Evolutionary conservation across 37 sponge, comb jelly and placozoan species (phyloP).

Genomic region (Hexactinellida sp.): DNA sequence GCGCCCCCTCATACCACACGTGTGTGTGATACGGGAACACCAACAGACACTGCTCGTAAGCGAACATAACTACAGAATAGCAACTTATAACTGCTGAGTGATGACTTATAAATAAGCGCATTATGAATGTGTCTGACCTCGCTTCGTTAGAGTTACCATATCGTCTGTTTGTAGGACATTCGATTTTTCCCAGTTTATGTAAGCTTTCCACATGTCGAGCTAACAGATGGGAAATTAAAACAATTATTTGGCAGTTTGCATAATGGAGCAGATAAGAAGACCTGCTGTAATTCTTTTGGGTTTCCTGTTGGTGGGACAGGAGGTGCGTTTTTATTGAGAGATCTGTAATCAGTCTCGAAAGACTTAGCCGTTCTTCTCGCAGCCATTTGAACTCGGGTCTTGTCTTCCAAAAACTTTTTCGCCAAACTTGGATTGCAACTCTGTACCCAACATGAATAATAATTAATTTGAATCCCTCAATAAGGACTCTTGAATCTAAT

Average conservation of each 20-base stretch:
- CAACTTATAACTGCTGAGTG: neutral
- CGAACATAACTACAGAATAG: conserved; percentile 54
- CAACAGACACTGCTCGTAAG: conserved; percentile 77
- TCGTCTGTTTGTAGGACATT: conserved; percentile 80
- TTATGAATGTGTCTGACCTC: conserved; percentile 35
- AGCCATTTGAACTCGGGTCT: conserved; percentile 39
- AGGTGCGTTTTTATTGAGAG: conserved; percentile 42
- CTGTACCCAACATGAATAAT: conserved; percentile 42
- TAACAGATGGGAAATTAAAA: neutral
- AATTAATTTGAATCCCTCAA: neutral
- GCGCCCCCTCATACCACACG: conserved; percentile 84
- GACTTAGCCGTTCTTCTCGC: conserved; percentile 60
- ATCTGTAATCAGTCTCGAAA: conserved; percentile 50
- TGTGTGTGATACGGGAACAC: conserved; percentile 73
- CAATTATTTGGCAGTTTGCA: neutral
- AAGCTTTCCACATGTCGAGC: conserved; percentile 68
- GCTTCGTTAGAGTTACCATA: conserved; percentile 41
- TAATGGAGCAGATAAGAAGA: conserved; percentile 3
- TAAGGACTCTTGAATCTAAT: conserved; percentile 12
- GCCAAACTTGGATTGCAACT: conserved; percentile 47
- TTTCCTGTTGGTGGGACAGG: conserved; percentile 61
- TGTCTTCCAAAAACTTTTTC: conserved; percentile 51
- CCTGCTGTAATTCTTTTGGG: conserved; percentile 70
- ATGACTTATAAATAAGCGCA: neutral
- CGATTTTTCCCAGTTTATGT: conserved; percentile 82